Evolutionary conservation across 2,888 invertebrate genomes (phyloP).

Genomic region (Heliconius charithonia): DNA sequence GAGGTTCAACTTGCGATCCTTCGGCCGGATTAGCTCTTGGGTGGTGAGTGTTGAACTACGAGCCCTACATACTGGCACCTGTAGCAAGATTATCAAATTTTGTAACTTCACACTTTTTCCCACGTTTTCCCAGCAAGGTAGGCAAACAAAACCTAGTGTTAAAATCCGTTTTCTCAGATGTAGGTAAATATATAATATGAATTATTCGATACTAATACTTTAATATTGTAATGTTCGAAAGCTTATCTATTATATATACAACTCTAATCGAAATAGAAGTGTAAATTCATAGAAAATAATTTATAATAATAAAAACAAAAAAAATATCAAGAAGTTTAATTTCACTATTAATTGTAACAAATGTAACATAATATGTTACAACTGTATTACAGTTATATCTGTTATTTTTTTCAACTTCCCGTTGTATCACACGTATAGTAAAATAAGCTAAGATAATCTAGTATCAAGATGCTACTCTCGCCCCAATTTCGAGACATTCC

Average conservation of each 20-base stretch:
- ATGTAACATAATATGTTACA: not conserved
- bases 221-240: not conserved
- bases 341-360: not conserved
- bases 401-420: not conserved
- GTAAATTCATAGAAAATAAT: too few species aligned
- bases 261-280: too few species aligned
- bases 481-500: not conserved
- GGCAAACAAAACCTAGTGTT: too few species aligned
- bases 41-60: conserved; percentile 78
- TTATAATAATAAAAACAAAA: not conserved
- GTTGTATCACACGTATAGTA: not conserved
- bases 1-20: conserved; percentile 74
- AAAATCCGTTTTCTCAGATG: too few species aligned
- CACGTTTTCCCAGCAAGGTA: too few species aligned
- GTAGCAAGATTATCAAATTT: not conserved
- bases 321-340: not conserved
- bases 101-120: too few species aligned
- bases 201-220: not conserved
- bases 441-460: not conserved
- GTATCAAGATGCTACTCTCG: not conserved
- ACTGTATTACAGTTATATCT: not conserved
- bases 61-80: conserved; percentile 67
- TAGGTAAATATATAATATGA: not conserved
- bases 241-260: not conserved
- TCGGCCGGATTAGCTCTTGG: conserved; percentile 68